Evolutionary conservation across 2,888 invertebrate genomes (phyloP), one percentile per base, ranked within the genome.

Genomic region (Ophion ellenae): DNA sequence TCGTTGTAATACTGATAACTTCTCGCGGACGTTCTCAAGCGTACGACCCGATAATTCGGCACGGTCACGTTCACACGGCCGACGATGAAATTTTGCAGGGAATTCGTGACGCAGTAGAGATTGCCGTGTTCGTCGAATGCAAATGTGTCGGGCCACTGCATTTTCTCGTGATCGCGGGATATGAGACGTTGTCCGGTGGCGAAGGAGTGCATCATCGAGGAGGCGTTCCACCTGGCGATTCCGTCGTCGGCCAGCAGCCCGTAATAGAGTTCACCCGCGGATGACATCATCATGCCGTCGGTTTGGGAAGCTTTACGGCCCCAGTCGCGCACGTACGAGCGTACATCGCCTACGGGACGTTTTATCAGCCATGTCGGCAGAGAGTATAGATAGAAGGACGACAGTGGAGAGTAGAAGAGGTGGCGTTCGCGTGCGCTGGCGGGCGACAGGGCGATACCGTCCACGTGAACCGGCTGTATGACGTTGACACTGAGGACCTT

Each of bases 221-320:
- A 95, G 0, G 96, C 95, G 92, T 97, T 96, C 97, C 97, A 97
- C 93, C 95, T 96, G 17, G 96, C 96, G 73, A 97, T 95, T 32
- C 96, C 96, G 86, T 96, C 96, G 90, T 96, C 96, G 75, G 96
- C 96, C 79, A 97, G 93, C 40, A 97, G 94, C 64, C 97, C 97
- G 92, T 95, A 97, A 94, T 96, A 97, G 11, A 97, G 94, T 6
- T 96, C 92, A 2, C 97, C 97, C 24, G 94, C 94, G 20, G 96
- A 95, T 89, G 97, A 97, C 96, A 97, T 97, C 85, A 96, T 95
- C 96, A 97, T 97, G 0, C 97, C 97, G 90, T 96, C 97, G 0
- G 96, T 96, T 92, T 97, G 96, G 0, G 97, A 97, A 0, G 95
- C 93, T 91, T 97, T 97, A 0, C 93, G 90, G 0, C 97, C 97